Conservation (phyloP, 2,888 invertebrate genomes). For the Mythimna lalbum region DNA sequence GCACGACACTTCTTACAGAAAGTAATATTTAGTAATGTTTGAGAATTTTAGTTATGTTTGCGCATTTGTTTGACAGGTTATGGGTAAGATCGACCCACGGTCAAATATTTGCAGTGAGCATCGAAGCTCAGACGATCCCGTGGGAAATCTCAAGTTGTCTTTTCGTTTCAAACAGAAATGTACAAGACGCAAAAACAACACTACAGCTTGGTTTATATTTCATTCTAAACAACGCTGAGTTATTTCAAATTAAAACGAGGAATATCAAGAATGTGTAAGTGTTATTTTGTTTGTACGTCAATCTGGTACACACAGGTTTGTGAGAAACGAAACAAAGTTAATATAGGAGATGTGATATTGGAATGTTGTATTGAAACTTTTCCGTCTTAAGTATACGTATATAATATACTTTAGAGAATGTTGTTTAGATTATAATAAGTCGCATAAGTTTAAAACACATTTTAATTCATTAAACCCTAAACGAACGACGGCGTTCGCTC, state of each 20-base stretch:
- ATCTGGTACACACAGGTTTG: slow-evolving; percentile 27
- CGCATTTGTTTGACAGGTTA: slow-evolving; percentile 35
- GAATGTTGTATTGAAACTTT: slow-evolving; percentile 35
- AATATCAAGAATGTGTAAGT: slow-evolving; percentile 27
- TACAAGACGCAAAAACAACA: slow-evolving; percentile 59
- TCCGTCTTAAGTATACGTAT: slow-evolving; percentile 1
- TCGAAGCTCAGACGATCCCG: slow-evolving; percentile 64
- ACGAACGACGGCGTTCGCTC: too few relatives aligned
- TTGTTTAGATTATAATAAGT: slow-evolving; percentile 13
- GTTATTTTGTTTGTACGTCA: slow-evolving; percentile 38
- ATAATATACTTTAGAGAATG: slow-evolving; percentile 24
- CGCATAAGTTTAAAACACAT: background rate
- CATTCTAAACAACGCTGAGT: slow-evolving; percentile 37
- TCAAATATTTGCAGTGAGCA: slow-evolving; percentile 71
- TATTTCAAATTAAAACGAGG: slow-evolving; percentile 56
- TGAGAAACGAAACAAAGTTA: slow-evolving; percentile 27
- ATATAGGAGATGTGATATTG: slow-evolving; percentile 26
- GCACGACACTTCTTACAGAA: slow-evolving; percentile 24
- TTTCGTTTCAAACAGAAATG: slow-evolving; percentile 62
- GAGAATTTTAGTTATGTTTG: slow-evolving; percentile 2
- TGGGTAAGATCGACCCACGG: slow-evolving; percentile 52
- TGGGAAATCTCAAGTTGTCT: slow-evolving; percentile 74
- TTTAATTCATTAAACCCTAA: too few relatives aligned
- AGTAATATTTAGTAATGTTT: slow-evolving; percentile 39
- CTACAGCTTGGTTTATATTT: slow-evolving; percentile 28